Conservation (phyloP, 2,113 vertebrate species). For the Colaptes auratus region DNA sequence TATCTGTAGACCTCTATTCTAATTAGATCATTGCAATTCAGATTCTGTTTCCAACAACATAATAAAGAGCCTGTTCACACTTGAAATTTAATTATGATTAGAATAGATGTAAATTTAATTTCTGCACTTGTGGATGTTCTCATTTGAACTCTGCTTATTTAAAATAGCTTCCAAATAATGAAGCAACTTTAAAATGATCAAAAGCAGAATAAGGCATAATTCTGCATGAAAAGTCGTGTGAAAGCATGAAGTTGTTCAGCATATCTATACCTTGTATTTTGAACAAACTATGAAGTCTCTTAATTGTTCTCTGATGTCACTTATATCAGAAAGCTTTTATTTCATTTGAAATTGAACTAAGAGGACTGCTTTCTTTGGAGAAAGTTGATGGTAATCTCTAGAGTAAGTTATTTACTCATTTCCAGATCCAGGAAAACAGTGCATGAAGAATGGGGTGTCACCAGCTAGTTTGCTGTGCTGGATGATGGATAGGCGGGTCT, state of each 20-base stretch:
- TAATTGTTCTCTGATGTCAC: background rate
- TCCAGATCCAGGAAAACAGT: background rate
- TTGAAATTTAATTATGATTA: constrained; percentile 16
- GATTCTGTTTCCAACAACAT: background rate
- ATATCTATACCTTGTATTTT: background rate
- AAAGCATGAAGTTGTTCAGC: background rate
- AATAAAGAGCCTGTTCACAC: background rate
- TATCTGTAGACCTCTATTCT: background rate
- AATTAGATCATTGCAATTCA: background rate
- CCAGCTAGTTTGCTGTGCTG: background rate
- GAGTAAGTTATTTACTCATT: background rate
- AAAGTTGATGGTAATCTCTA: background rate
- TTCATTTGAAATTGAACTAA: background rate
- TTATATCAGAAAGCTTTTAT: background rate
- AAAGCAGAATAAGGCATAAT: background rate
- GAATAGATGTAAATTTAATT: constrained; percentile 35
- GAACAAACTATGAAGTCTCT: background rate
- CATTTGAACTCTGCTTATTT: constrained; percentile 4
- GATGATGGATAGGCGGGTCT: background rate
- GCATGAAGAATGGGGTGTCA: background rate
- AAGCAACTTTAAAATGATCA: background rate
- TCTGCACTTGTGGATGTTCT: background rate
- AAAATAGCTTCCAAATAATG: constrained; percentile 5
- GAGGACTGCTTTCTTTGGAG: background rate
- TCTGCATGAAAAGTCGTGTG: background rate